Evolutionary conservation across 2,113 vertebrate species (phyloP).

Genomic region (Lepus timidus): DNA sequence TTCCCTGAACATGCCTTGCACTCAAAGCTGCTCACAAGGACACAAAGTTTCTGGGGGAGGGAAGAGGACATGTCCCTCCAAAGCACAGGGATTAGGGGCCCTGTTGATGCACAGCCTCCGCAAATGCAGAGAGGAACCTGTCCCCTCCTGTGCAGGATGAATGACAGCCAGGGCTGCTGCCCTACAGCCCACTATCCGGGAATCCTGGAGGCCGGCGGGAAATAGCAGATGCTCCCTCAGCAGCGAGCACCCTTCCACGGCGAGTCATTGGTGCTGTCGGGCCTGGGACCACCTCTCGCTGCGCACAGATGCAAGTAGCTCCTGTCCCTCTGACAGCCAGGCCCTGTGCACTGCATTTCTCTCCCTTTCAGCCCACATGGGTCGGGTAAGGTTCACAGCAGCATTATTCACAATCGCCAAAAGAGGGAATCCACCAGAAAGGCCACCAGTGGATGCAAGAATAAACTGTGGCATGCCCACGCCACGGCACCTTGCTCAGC

Average conservation of each 20-base stretch:
- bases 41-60: not conserved
- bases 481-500: too few relatives aligned
- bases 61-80: not conserved
- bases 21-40: not conserved
- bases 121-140: too few relatives aligned
- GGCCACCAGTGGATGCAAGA: too few relatives aligned
- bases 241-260: too few relatives aligned
- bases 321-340: not conserved
- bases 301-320: not conserved
- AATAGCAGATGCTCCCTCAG: not conserved
- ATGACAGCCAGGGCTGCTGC: not conserved
- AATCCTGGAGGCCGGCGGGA: not conserved
- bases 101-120: too few relatives aligned
- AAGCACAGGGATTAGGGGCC: not conserved
- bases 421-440: too few relatives aligned
- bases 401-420: too few relatives aligned
- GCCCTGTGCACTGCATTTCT: not conserved
- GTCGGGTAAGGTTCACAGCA: not conserved
- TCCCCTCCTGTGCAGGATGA: not conserved
- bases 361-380: not conserved
- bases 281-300: too few relatives aligned
- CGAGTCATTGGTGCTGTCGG: too few relatives aligned
- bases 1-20: not conserved
- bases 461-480: too few relatives aligned
- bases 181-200: not conserved